Base-by-base conservation (phyloP, 2,113 vertebrate genomes). In the Paralichthys olivaceus region DNA sequence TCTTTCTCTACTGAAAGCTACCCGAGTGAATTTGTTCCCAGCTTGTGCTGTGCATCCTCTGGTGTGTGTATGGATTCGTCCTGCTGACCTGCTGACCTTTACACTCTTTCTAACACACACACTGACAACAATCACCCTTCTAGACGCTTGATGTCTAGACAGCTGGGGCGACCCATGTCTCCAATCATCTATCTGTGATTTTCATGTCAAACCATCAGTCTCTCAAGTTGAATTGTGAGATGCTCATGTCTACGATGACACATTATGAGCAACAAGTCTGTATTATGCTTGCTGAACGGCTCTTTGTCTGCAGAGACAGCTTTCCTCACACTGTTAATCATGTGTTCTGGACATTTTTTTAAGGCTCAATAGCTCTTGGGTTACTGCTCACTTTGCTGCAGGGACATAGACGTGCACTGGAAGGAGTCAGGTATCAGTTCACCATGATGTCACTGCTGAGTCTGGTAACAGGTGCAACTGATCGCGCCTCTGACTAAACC, bases 21-120 rank as follows among this genome's bases (percentile, higher is more conserved):
- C 49, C 7, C 49, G 2, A 47, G 14, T 17, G 43, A 47, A 47
- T 19, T 19, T 17, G 1, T 53, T 53, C 19, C 37, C 19, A 47
- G 66, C 43, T 69, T 26, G 47, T 53, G 22, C 29, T 5, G 15
- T 37, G 12, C 20, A 28, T 63, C 47, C 29, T 69, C 53, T 64
- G 43, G 75, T 65, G 29, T 64, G 63, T 58, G 19, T 60, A 26
- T 77, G 56, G 60, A 56, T 28, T 69, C 66, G 61, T 62, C 45
- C 37, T 15, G 17, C 45, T 66, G 65, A 74, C 55, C 68, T 15
- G 14, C 45, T 66, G 65, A 74, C 55, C 72, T 80, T 71, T 64
- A 69, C 57, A 53, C 14, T 20, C 53, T 28, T 17, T 57, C 54
- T 4, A 55, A 55, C 55, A 25, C 45, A 45, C 43, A 19, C 6